Evolutionary conservation across 1,140 invertebrate genomes (phyloP), one percentile per base, ranked within the genome.

Genomic region (Drosophila albomicans): DNA sequence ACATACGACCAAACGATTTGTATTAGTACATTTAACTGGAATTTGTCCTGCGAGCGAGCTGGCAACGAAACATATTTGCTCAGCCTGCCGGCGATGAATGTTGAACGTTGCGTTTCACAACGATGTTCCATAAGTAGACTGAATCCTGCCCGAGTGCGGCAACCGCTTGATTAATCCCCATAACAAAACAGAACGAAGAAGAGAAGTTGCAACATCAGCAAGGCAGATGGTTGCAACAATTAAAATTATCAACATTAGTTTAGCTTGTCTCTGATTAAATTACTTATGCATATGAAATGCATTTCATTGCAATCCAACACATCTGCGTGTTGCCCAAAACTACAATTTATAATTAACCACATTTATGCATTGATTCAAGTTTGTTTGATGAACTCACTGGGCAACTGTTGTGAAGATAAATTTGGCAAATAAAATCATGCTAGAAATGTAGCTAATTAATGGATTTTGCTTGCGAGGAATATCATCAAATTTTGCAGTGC

Each of bases 211-310:
- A 41, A 41, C 35, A 20, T 38, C n/a, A 38, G 5, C 13, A 35
- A 28, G 32, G 11, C 25, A 7, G 11, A n/a, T 51, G 72, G 58
- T 32, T 11, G 51, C 35, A 35, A 41, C 61, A 78, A 78, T 65
- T 61, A 63, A 71, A 62, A 65, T 70, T 16, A 78, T 70, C 59
- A 75, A 65, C 61, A 78, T 70, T 65, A 48, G 32, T 49, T 43
- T 25, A 48, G 45, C 32, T 41, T 45, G 45, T 41, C 46, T 46
- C 63, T 54, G 46, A 78, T 65, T 75, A 30, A 66, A 66, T 61
- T 75, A 64, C 38, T 38, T 75, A 75, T 67, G 46, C 32, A 65
- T 16, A 52, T 11, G 4, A 11, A 54, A 7, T 43, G 6, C 11
- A 45, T 35, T 41, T 57, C 15, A 57, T 54, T 13, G 30, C 28